Evolutionary conservation across 2,113 vertebrate genomes (phyloP).

Genomic region (Myxocyprinus asiaticus): DNA sequence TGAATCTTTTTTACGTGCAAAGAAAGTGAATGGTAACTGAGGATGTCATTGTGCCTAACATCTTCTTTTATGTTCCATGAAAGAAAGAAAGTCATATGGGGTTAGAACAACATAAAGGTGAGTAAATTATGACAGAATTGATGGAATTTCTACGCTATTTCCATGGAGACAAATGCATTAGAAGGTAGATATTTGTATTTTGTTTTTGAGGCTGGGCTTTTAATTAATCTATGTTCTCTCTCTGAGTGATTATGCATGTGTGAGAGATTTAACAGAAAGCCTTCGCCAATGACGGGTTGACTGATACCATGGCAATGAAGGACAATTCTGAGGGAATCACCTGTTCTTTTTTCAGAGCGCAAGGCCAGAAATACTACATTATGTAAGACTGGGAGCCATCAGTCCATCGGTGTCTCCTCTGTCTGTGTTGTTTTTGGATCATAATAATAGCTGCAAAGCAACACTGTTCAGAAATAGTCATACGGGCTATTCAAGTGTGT

Average conservation of each 20-base stretch:
- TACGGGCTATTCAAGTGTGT: slow-evolving; percentile 1
- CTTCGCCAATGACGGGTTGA: slow-evolving; percentile 18
- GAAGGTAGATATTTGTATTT: slow-evolving; percentile 1
- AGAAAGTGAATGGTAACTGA: too few species aligned
- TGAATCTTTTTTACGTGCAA: too few species aligned
- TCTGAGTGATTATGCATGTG: slow-evolving; percentile 5
- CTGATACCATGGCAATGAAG: slow-evolving; percentile 14
- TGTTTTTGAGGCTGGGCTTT: slow-evolving; percentile 1
- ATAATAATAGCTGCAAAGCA: not conserved
- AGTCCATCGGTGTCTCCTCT: slow-evolving; percentile 5
- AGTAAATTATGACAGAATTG: too few species aligned
- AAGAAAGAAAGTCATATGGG: too few species aligned
- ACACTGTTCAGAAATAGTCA: not conserved
- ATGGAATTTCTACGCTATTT: too few species aligned
- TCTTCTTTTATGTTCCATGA: too few species aligned
- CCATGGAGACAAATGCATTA: too few species aligned
- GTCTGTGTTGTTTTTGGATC: slow-evolving; percentile 28
- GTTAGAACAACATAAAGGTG: too few species aligned
- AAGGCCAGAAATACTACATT: not conserved
- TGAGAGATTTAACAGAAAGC: slow-evolving; percentile 7
- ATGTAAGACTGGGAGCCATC: slow-evolving; percentile 16
- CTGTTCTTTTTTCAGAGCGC: slow-evolving; percentile 4
- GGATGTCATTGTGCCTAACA: too few species aligned
- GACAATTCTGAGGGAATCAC: slow-evolving; percentile 1
- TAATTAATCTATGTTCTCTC: not conserved